Evolutionary conservation across 2,888 invertebrate species (phyloP), one percentile per base, ranked within the genome.

Genomic region (Platypus cylindrus): DNA sequence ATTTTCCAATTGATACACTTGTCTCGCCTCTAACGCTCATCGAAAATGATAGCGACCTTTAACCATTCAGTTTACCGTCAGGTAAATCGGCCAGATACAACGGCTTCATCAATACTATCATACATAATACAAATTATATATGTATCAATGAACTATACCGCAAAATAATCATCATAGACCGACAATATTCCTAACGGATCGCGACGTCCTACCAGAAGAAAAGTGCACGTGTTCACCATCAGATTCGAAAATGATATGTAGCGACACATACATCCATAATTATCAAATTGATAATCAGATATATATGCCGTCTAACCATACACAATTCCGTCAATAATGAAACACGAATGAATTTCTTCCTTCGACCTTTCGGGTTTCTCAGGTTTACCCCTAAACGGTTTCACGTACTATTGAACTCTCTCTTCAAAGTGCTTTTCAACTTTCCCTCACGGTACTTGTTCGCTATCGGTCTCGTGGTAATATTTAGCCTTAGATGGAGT

Each of bases 381-480:
- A 46, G 48, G 50, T 45, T 56, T 55, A 50, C 52, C 50, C 43
- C 52, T 51, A 46, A 45, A 53, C 62, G 64, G 63, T 67, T 68
- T 70, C 54, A 54, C 51, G 50, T 46, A 60, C 66, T 66, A 52
- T 68, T 67, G 58, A 64, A 66, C 64, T 65, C 65, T 65, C 65
- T 51, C 50, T 48, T 48, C 50, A 47, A 50, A 49, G 51, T 51
- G 44, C 48, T 48, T 52, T 51, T 52, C 51, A 51, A 50, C 48
- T 52, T 54, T 52, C 48, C 48, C 50, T 54, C 50, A 50, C 64
- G 64, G 67, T 68, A 70, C 68, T 70, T 68, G 60, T 63, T 65
- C 63, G 68, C 69, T 72, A 71, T 73, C 68, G 69, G 68, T 66
- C 67, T 69, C 65, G 63, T 62, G 63, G 59, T 57, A 46, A 62